Percentiles rank a stretch among this genome's conserved stretches.
phyloP scores from a whole-genome alignment of 2,113 vertebrate genomes.

The Clarias magur region DNA sequence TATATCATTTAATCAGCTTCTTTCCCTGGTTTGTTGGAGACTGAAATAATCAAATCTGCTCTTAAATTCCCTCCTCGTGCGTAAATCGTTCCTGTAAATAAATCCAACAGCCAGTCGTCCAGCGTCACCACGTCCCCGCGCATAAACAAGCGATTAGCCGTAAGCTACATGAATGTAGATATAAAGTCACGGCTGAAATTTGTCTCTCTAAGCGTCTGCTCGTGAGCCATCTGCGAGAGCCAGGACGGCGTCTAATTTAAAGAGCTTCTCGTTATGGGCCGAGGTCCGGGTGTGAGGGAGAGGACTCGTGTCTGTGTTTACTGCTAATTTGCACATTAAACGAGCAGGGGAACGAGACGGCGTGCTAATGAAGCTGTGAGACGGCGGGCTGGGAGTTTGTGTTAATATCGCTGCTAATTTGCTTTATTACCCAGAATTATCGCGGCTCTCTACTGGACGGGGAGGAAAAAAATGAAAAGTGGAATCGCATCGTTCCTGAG shows the following conservation, averaged over 20 bases:
- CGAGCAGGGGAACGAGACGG: constrained; percentile 27
- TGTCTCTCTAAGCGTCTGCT: constrained; percentile 1
- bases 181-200: neutral
- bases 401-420: constrained; percentile 38
- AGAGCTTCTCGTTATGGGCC: constrained; percentile 33
- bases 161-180: neutral
- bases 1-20: neutral
- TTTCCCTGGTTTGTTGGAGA: neutral
- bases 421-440: constrained; percentile 15
- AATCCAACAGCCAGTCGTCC: neutral
- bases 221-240: constrained; percentile 44
- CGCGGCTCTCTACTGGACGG: neutral
- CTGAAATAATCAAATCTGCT: neutral
- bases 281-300: constrained; percentile 11
- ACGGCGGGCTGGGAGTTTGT: constrained; percentile 22
- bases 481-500: neutral
- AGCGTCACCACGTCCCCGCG: neutral
- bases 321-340: constrained; percentile 53
- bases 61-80: neutral
- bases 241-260: constrained; percentile 25
- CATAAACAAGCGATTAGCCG: neutral
- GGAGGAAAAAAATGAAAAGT: neutral
- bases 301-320: constrained; percentile 44
- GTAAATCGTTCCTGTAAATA: neutral
- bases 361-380: constrained; percentile 44